phyloP scores from a whole-genome alignment of 2,113 vertebrate species.

The Ranitomeya imitator region DNA sequence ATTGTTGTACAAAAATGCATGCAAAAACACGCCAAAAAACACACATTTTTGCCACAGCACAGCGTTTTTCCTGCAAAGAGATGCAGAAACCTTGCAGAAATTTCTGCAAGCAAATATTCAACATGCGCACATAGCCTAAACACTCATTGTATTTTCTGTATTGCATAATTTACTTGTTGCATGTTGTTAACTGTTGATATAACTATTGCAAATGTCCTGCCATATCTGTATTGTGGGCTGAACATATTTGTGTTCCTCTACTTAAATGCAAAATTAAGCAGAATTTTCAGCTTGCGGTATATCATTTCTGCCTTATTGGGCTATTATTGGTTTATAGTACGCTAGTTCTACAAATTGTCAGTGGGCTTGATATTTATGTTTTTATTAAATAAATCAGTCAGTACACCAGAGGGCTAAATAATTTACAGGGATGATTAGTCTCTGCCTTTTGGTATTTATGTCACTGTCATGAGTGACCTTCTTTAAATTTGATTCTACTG shows the following conservation, averaged over 20 bases:
- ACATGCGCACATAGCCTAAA: no score
- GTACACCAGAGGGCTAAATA: slow-evolving; percentile 21
- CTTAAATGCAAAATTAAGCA: neutral
- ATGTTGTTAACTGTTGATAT: no score
- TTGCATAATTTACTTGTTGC: no score
- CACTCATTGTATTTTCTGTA: no score
- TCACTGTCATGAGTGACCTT: slow-evolving; percentile 30
- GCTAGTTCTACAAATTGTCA: slow-evolving; percentile 10
- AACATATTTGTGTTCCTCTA: neutral
- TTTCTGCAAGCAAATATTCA: no score
- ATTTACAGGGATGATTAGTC: slow-evolving; percentile 31
- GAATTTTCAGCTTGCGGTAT: neutral
- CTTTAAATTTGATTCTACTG: slow-evolving; percentile 29
- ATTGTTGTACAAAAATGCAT: no score
- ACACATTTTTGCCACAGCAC: no score
- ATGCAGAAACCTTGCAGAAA: no score
- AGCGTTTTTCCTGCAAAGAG: no score
- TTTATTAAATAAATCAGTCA: slow-evolving; percentile 39
- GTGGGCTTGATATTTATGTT: slow-evolving; percentile 14
- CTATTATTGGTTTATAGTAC: neutral
- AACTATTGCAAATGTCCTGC: no score
- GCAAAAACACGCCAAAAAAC: no score
- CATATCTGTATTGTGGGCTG: neutral
- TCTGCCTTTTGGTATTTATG: slow-evolving; percentile 41
- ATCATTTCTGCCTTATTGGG: neutral